Evolutionary conservation across 30 jellyfish, hydroid and myxozoan species (phyloP).

Genomic region (Hydractinia symbiolongicarpus): DNA sequence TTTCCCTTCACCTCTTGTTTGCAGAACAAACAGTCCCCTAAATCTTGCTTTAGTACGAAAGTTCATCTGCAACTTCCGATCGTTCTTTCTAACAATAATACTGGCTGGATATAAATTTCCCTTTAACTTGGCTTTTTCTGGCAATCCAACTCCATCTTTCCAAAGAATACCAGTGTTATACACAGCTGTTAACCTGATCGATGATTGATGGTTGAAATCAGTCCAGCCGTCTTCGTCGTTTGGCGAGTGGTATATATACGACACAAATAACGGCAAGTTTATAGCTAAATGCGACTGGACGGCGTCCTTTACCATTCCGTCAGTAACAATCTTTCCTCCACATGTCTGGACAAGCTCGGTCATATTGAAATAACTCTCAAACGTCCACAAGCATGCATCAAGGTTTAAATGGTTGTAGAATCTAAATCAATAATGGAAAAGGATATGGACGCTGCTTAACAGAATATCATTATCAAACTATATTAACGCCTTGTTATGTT

Average conservation of each 20-base stretch:
- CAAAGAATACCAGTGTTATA: slow-evolving; percentile 89
- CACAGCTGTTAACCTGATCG: slow-evolving; percentile 67
- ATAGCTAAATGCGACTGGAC: slow-evolving; percentile 81
- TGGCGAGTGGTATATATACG: slow-evolving; percentile 84
- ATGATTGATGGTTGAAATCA: slow-evolving; percentile 80
- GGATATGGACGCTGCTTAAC: too few species aligned
- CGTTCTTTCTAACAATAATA: slow-evolving; percentile 67
- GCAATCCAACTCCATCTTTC: slow-evolving; percentile 94
- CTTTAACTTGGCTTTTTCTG: slow-evolving; percentile 54
- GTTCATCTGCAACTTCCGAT: slow-evolving; percentile 66
- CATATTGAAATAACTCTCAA: slow-evolving; percentile 87
- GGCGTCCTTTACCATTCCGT: slow-evolving; percentile 72
- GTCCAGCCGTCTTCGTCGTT: slow-evolving; percentile 81
- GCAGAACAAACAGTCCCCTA: slow-evolving; percentile 75
- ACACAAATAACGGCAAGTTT: slow-evolving; percentile 78
- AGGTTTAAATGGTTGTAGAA: slow-evolving; percentile 74
- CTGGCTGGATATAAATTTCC: slow-evolving; percentile 90
- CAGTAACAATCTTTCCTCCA: slow-evolving; percentile 84
- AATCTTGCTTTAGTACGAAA: slow-evolving; percentile 90
- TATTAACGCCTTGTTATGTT: too few species aligned
- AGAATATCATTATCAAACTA: too few species aligned
- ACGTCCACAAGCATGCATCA: slow-evolving; percentile 94
- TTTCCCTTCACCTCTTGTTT: slow-evolving; percentile 38
- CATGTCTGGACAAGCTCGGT: slow-evolving; percentile 81
- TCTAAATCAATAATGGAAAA: slow-evolving; percentile 24